Evolutionary conservation across 35 echinoderm and acorn worm genomes (phyloP), one percentile per base, ranked within the genome.

Genomic region (Diadema setosum): DNA sequence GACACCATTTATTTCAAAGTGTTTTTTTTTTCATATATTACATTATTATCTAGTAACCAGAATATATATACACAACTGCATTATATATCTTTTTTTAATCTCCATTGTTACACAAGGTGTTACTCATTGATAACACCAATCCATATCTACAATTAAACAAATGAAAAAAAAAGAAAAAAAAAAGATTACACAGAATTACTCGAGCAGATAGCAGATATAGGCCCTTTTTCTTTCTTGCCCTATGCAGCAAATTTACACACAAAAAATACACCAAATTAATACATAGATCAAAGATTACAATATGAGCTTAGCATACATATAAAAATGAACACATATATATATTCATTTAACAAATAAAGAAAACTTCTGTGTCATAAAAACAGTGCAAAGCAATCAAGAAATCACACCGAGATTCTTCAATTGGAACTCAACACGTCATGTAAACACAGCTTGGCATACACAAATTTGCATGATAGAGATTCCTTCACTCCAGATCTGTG

Each of bases 1-100:
- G 63, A 67, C 63, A 67, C 63, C 63, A 67, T 67, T 67, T 67
- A 67, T 67, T 67, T 67, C 63, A 67, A 67, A 67, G 63, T 67
- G 63, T 67, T 60, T 60, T n/a, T 63, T 63, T 63, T 30, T 63
- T 67, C 37, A 67, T 67, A 67, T 67, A 67, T 67, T 67, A 67
- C 63, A 67, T 67, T 27, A 67, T 67, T 34, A 33, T 67, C 63
- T 67, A 67, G 27, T 67, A 67, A 67, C 63, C 63, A 67, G 30
- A 33, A 67, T 67, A 67, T 55, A 55, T 67, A 67, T 67, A 67
- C 63, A 67, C 63, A 67, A 16, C 30, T 67, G 63, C 63, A 67
- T 67, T 26, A 67, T 67, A 67, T 31, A 67, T 67, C 24, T 67
- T 29, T 25, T 67, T 11, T n/a, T n/a, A n/a, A n/a, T n/a, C n/a